Conservation (phyloP, 2,797 vertebrate genomes). For the Vipera ursinii region DNA sequence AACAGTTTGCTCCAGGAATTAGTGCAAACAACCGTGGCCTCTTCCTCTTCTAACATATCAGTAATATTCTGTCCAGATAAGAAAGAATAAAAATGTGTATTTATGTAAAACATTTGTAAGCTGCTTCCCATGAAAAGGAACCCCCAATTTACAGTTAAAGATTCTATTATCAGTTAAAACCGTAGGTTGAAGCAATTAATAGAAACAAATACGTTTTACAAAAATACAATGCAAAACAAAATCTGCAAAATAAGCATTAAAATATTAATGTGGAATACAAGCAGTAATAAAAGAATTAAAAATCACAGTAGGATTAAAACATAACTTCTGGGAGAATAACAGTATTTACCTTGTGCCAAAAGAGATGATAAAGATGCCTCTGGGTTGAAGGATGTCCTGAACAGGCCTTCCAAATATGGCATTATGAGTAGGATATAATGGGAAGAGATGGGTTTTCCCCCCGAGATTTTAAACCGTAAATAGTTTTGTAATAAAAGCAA, state of each 20-base stretch:
- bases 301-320: neutral
- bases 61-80: neutral
- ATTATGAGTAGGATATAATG: neutral
- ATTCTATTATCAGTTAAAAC: neutral
- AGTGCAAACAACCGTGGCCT: neutral
- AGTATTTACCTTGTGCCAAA: neutral
- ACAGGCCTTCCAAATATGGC: neutral
- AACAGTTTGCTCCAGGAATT: neutral
- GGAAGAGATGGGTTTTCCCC: neutral
- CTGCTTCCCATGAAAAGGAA: neutral
- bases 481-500: neutral
- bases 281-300: neutral
- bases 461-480: neutral
- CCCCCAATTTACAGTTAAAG: neutral
- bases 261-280: neutral
- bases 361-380: neutral
- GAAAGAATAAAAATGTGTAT: neutral
- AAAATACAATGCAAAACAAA: neutral
- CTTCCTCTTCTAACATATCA: neutral
- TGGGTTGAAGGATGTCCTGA: neutral
- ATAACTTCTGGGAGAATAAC: neutral
- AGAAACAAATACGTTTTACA: neutral
- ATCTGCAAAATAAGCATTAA: neutral
- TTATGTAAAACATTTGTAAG: neutral
- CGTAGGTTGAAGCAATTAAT: neutral